Conservation (phyloP, 2,888 invertebrate genomes). For the Gnatocerus cornutus region DNA sequence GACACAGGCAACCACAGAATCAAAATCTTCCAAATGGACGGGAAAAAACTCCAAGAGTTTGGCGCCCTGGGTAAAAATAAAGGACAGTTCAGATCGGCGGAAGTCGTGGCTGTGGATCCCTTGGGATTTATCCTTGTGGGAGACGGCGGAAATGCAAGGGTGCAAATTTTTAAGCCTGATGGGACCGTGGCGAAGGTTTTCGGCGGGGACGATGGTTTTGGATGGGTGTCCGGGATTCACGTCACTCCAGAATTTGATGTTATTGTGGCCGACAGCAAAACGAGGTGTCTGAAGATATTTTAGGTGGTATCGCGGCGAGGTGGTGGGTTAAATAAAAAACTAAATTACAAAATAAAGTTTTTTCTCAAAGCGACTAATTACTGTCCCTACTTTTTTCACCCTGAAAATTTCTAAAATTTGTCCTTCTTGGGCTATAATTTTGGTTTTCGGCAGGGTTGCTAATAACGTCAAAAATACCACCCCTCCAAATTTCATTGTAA, state of each 20-base stretch:
- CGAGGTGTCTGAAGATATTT: conserved; percentile 71
- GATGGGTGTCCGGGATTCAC: conserved; percentile 81
- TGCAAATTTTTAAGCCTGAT: conserved; percentile 83
- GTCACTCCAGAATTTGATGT: conserved; percentile 77
- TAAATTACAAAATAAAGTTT: no score
- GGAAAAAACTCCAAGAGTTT: conserved; percentile 76
- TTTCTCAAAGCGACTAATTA: no score
- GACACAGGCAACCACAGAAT: conserved; percentile 84
- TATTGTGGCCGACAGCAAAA: conserved; percentile 77
- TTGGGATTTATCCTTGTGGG: conserved; percentile 85
- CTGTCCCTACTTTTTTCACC: no score
- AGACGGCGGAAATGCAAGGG: conserved; percentile 84
- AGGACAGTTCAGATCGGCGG: conserved; percentile 83
- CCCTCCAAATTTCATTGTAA: no score
- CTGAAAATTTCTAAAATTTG: no score
- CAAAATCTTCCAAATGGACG: conserved; percentile 75
- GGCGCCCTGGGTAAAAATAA: conserved; percentile 79
- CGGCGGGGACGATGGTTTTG: conserved; percentile 74
- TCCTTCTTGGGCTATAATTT: no score
- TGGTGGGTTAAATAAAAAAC: no score
- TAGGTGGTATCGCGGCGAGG: no score
- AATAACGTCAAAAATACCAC: no score
- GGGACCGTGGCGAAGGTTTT: conserved; percentile 81
- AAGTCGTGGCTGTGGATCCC: conserved; percentile 82
- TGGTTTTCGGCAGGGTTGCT: no score